Evolutionary conservation across 2,888 invertebrate species (phyloP), one percentile per base, ranked within the genome.

Genomic region (Imbricaverruca yamaguchii): DNA sequence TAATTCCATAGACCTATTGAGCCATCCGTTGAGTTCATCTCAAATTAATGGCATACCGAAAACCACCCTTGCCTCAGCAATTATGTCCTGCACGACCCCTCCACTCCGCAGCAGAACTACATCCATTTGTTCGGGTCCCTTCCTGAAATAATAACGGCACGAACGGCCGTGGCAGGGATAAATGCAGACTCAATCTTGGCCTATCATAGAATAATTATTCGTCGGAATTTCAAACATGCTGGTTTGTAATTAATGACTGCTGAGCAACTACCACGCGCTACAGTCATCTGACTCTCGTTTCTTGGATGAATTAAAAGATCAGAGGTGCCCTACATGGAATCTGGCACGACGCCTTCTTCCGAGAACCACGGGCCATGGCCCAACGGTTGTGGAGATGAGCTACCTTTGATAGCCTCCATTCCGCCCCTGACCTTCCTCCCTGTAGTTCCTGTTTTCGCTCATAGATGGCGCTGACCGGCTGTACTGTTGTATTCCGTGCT

Each of bases 101-200:
- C 74, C 3, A 55, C 69, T 13, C 69, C 12, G 39, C 11, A 0
- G 69, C 0, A 12, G 13, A 39, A 69, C 69, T 25, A 69, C 39
- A 39, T 39, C 39, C 15, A 15, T 1, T 15, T 15, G 69, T 39
- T 39, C 39, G 39, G 25, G 13, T 39, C 39, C 23, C 69, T 39
- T 69, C 69, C 25, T 69, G 39, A 69, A 69, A 69, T 69, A 69
- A 69, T 69, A 69, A 69, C 4, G 39, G 69, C 69, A 69, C 69
- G 13, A 69, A 69, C 69, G 15, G 39, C 25, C 39, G 39, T 69
- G 39, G 15, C 55, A 23, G 55, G 21, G 74, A 74, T 74, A 55
- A 74, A 74, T 55, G 53, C 11, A 55, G 74, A 55, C 53, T 55
- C 74, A 55, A 74, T 74, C 74, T 74, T 10, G 21, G 74, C 74